Conservation (phyloP, 1,140 invertebrate genomes). For the Atta colombica region DNA sequence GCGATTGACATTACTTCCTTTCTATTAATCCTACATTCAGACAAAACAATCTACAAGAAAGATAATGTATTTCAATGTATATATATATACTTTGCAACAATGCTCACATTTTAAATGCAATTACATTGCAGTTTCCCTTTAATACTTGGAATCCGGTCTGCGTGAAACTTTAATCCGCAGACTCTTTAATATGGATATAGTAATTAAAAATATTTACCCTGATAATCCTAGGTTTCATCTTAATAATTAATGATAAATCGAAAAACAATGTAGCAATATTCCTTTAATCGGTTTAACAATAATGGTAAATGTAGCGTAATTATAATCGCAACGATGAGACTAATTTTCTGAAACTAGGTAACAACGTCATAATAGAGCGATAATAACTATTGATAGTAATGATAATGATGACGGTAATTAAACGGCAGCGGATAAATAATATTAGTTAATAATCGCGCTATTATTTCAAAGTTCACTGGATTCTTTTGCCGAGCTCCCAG, state of each 20-base stretch:
- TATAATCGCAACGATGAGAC: constrained; percentile 11
- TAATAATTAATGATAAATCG: not conserved
- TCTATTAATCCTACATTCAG: not conserved
- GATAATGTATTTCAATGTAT: not conserved
- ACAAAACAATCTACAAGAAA: not conserved
- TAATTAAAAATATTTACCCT: constrained; percentile 13
- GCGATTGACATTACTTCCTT: not conserved
- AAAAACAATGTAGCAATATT: not conserved
- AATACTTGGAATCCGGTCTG: not conserved
- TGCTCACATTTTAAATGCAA: constrained; percentile 21
- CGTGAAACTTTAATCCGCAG: constrained; percentile 13
- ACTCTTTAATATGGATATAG: not conserved
- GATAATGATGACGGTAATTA: not conserved
- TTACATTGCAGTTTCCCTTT: constrained; percentile 35
- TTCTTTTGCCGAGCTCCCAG: not conserved
- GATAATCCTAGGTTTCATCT: not conserved
- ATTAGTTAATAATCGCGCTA: not conserved
- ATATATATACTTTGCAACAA: not conserved
- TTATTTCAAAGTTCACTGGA: not conserved
- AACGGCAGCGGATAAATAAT: not conserved
- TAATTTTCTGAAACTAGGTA: not conserved
- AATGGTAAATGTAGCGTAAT: not conserved
- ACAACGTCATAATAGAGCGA: not conserved
- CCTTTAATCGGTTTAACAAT: not conserved
- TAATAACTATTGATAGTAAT: not conserved